Conservation (phyloP, 2,113 vertebrate genomes). For the Aegotheles bennettii region DNA sequence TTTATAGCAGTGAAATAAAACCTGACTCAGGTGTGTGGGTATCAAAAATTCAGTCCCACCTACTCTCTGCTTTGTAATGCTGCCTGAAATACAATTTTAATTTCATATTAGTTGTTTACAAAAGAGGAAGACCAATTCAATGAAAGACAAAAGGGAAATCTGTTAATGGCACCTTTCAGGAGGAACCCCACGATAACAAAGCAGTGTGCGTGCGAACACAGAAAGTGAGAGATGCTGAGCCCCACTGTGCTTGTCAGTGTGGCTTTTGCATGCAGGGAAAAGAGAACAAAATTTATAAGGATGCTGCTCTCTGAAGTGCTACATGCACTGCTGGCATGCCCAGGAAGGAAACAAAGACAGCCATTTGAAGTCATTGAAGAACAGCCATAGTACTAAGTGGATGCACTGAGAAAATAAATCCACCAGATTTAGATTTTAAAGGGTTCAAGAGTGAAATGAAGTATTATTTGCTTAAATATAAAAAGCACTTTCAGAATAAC, state of each 20-base stretch:
- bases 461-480: not conserved
- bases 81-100: slow-evolving; percentile 35
- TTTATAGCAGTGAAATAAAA: not conserved
- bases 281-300: not conserved
- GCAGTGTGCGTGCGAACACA: not conserved
- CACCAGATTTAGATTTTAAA: not conserved
- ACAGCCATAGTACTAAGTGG: not conserved
- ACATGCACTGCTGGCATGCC: not conserved
- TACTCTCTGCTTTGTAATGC: not conserved
- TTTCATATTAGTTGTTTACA: not conserved
- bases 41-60: not conserved
- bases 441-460: not conserved
- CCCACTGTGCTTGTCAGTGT: slow-evolving; percentile 11
- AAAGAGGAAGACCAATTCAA: slow-evolving; percentile 1
- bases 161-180: not conserved
- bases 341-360: not conserved
- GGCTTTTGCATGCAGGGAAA: not conserved
- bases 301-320: slow-evolving; percentile 3
- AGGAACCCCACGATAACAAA: not conserved
- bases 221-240: not conserved
- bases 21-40: not conserved
- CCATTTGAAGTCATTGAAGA: not conserved
- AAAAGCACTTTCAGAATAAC: not conserved
- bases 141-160: not conserved
- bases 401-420: not conserved